Evolutionary conservation across 2,113 vertebrate genomes (phyloP).

Genomic region (Cryptotis parvus): DNA sequence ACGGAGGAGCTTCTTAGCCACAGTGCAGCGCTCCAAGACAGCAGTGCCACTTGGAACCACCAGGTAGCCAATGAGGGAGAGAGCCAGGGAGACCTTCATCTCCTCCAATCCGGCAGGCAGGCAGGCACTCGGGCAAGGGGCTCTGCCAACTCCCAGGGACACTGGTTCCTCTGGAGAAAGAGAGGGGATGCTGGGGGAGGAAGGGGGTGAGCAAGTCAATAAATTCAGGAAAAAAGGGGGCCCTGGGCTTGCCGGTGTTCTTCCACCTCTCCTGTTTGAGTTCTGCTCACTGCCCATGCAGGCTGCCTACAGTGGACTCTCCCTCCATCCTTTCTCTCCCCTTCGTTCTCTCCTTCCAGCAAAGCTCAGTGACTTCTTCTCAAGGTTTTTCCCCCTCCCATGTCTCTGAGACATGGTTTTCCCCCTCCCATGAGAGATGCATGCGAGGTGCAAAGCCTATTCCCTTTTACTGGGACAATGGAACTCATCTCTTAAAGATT

Average conservation of each 20-base stretch:
- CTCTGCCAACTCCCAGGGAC: neutral
- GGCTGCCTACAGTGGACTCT: neutral
- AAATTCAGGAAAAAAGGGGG: neutral
- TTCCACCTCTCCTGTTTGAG: neutral
- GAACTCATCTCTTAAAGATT: too few species aligned
- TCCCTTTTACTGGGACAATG: neutral
- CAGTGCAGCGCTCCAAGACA: slow-evolving; percentile 45
- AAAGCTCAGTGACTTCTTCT: neutral
- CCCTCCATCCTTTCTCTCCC: neutral
- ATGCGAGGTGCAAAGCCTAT: neutral
- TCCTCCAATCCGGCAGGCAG: neutral
- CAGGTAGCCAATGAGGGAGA: slow-evolving; percentile 61
- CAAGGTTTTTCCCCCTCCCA: neutral
- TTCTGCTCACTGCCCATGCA: neutral
- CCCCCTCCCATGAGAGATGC: neutral
- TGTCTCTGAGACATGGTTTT: neutral
- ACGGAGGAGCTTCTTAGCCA: slow-evolving; percentile 1
- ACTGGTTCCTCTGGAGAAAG: neutral
- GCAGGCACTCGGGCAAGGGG: neutral
- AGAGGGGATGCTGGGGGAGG: neutral
- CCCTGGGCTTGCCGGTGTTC: rapidly evolving
- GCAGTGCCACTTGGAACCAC: neutral
- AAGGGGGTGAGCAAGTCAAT: rapidly evolving
- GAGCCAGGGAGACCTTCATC: neutral
- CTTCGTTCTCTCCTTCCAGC: neutral